Evolutionary conservation across 2,113 vertebrate species (phyloP), one percentile per base, ranked within the genome.

Genomic region (Orthochromis indermauri): DNA sequence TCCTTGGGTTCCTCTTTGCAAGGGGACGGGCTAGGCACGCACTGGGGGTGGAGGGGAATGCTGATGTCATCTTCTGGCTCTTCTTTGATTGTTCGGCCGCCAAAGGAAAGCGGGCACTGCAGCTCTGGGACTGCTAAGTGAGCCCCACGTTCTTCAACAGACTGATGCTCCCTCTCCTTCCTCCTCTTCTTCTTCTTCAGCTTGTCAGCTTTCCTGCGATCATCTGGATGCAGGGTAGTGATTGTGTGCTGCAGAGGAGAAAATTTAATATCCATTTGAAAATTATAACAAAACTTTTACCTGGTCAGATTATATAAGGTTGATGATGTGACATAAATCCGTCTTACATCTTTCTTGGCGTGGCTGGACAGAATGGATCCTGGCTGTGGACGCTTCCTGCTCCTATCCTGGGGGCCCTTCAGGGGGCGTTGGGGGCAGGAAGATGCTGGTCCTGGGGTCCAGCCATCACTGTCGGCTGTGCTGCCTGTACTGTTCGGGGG

Each of bases 401-500:
- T 97, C 45, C 97, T 97, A 86, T 96, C 97, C 93, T 95, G 97
- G 17, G 89, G 96, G 86, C 78, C 87, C 59, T 95, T 94, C 3
- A 96, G 93, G 0, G 96, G 83, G 8, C 93, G 94, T 24, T 93
- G 94, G 0, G 97, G 92, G 61, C 97, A 97, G 1, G 95, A 93
- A 84, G 97, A 93, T 4, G 90, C 83, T 13, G 92, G 93, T 2
- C 96, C 95, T 0, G 97, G 92, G 1, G 98, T 97, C 98, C 98
- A 99, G 85, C 98, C 96, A 7, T 99, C 98, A 1, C 98, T 99
- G 96, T 99, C 98, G 1, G 97, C 95, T 1, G 98, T 99, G 91
- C 98, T 98, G 3, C 98, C 97, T 0, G 98, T 99, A 93, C 98
- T 99, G 95, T 98, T 99, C 21, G 98, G 98, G 0, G 98, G 98